Base-by-base conservation (phyloP, 2,113 vertebrate species). In the Chunga burmeisteri region DNA sequence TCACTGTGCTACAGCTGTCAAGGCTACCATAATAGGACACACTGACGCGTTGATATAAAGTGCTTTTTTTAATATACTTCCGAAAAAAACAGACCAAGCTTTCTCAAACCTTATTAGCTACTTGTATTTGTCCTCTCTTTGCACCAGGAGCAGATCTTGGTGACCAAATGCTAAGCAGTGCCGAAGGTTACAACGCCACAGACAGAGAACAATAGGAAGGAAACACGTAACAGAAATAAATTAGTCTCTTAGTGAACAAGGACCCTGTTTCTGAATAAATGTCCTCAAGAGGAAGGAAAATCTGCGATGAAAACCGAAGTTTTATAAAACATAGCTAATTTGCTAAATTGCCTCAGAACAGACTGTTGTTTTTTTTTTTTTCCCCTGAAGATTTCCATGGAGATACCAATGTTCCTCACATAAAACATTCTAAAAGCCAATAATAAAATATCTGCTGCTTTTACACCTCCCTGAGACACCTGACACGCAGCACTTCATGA, bases 331-430 rank as follows among this genome's bases (percentile, higher is more conserved):
- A 86, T 4, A 81, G 52, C 67, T 93, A 63, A 96, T 95, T 90
- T 86, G 56, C 65, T 92, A 79, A 92, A 95, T 71, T 95, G 86
- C 56, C 71, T 94, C 59, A 59, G 91, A 94, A 88, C 77, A 94
- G 83, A 68, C 77, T 79, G 40, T 1, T 15, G 1, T 19, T 34
- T 15, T 42, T n/a, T 20, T 26, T 46, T 67, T 79, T 62, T 58
- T 4, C 22, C 2, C 1, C 47, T 80, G 5, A 93, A 52, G 34
- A 93, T 94, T 94, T 96, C 91, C 94, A 92, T 81, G 83, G 90
- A 87, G 68, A 96, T 89, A 79, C 34, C 65, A 50, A 40, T 27
- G 34, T 49, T 84, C 72, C 52, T 84, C 36, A 68, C n/a, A 74
- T 16, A 56, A 86, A 91, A 53, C 40, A 46, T 61, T 84, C 52